Evolutionary conservation across 2,797 vertebrate species (phyloP).

Genomic region (Melanotaenia trifasciata): DNA sequence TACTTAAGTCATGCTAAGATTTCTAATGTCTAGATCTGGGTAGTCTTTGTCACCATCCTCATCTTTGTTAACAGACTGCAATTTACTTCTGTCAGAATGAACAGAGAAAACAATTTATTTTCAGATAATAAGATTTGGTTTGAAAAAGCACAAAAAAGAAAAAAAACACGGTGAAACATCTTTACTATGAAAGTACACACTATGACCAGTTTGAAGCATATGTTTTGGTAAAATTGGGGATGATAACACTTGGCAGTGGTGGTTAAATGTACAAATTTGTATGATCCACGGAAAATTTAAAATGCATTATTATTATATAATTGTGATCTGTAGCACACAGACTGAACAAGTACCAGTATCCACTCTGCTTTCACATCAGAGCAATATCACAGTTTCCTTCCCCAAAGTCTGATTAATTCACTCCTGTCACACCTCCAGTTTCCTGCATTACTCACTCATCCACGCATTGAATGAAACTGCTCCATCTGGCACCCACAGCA

Average conservation of each 20-base stretch:
- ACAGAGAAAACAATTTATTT: background rate
- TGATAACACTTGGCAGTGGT: background rate
- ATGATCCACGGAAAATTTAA: background rate
- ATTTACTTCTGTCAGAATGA: no score
- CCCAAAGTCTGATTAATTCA: slow-evolving; percentile 53
- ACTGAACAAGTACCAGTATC: slow-evolving; percentile 9
- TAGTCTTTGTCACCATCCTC: background rate
- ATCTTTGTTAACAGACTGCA: no score
- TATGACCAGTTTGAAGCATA: background rate
- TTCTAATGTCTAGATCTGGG: background rate
- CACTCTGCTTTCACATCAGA: slow-evolving; percentile 21
- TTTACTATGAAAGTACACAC: background rate
- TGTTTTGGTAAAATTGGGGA: background rate
- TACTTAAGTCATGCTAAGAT: background rate
- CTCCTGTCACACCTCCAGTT: slow-evolving; percentile 66
- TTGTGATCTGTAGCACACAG: background rate
- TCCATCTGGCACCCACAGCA: slow-evolving; percentile 67
- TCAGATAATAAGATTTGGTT: no score
- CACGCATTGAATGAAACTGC: slow-evolving; percentile 50
- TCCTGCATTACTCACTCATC: slow-evolving; percentile 66
- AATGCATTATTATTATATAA: background rate
- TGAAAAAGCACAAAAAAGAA: no score
- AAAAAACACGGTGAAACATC: background rate
- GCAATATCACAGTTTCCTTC: slow-evolving; percentile 40
- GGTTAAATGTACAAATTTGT: background rate